Percentiles rank a stretch among this genome's conserved stretches.
These are phyloP conservation scores for Sigmodon hispidus DNA, from an alignment of 2,113 vertebrate species.

Conservation along the genomic window DNA sequence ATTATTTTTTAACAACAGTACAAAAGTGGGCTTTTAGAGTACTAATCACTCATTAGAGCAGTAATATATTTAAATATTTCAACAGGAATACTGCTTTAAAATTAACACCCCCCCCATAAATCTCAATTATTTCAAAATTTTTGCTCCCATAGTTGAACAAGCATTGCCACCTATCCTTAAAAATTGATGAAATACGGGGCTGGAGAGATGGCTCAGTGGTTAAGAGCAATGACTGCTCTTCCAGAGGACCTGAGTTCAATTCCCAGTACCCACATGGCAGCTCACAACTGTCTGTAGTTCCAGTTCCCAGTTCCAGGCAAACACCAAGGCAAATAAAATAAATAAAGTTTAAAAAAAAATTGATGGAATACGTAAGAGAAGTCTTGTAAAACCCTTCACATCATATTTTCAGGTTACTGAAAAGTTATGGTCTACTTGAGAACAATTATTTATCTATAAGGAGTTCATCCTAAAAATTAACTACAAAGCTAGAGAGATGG, in stretches of 20 bases:
- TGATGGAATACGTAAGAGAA: background rate
- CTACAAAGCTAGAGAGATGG: background rate
- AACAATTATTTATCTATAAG: conserved; percentile 13
- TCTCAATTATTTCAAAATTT: background rate
- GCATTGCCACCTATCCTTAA: background rate
- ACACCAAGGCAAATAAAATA: too few relatives aligned
- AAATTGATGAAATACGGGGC: background rate
- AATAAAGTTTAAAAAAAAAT: too few relatives aligned
- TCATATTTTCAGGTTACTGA: conserved; percentile 1
- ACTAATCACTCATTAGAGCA: background rate
- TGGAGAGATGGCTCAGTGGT: too few relatives aligned
- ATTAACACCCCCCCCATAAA: background rate
- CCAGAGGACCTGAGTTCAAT: too few relatives aligned
- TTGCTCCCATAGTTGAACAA: background rate
- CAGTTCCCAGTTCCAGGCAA: too few relatives aligned
- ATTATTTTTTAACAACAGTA: background rate
- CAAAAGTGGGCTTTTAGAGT: background rate
- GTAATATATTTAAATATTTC: conserved; percentile 16
- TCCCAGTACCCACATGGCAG: too few relatives aligned
- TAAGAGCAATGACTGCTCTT: too few relatives aligned
- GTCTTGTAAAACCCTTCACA: conserved; percentile 26
- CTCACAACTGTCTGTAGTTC: too few relatives aligned
- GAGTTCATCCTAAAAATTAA: background rate
- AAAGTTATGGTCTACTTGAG: background rate
- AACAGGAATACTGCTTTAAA: background rate